Percentiles rank a stretch among this genome's conserved stretches.
Evolutionary conservation across 1,140 invertebrate species (phyloP).

Genomic region (Arion vulgaris): DNA sequence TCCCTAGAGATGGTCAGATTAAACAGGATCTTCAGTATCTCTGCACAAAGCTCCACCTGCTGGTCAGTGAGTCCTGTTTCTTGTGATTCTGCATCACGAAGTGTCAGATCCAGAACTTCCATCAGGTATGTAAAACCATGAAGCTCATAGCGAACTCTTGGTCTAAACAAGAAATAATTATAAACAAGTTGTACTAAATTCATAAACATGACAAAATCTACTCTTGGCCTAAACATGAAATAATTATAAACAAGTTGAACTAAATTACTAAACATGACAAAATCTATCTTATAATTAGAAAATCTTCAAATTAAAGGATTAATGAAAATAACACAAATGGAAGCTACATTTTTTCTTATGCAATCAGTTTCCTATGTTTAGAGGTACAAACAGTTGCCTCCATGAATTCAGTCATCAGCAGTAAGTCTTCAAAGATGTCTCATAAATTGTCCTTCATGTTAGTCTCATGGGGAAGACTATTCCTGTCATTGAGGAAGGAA

Average conservation of each 20-base stretch:
- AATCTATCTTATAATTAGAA: neutral
- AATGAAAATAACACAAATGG: no score
- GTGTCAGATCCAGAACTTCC: constrained; percentile 84
- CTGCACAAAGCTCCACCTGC: constrained; percentile 82
- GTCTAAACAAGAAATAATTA: constrained; percentile 70
- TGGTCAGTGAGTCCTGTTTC: constrained; percentile 74
- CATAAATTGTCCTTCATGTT: no score
- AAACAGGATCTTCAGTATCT: constrained; percentile 91
- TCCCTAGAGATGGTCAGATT: constrained; percentile 82
- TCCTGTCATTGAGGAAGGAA: no score
- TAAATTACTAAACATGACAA: neutral
- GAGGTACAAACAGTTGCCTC: no score
- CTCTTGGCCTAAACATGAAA: neutral
- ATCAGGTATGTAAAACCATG: constrained; percentile 87
- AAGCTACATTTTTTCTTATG: no score
- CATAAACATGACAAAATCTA: no score
- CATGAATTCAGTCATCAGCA: no score
- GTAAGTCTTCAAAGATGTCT: no score
- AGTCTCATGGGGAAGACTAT: no score
- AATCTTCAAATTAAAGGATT: no score
- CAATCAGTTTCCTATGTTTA: no score
- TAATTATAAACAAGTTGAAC: neutral
- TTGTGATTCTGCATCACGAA: constrained; percentile 72
- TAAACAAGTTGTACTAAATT: no score
- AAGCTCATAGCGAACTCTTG: constrained; percentile 82